Evolutionary conservation across 2,888 invertebrate genomes (phyloP), one percentile per base, ranked within the genome.

Genomic region (Tenthredo livida): DNA sequence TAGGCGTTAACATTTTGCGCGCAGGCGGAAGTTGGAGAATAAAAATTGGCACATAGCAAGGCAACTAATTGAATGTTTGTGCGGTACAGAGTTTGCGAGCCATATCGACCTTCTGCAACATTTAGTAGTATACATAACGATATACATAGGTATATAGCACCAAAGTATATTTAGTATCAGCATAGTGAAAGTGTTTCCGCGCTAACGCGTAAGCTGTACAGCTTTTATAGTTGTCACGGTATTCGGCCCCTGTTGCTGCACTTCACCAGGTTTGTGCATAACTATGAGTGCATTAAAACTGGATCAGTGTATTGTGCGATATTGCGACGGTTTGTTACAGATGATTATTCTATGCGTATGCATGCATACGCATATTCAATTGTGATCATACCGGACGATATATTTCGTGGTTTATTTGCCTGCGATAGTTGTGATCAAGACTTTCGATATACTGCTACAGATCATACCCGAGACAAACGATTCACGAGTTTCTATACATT

Each of bases 131-230:
- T 78, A 33, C 15, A 78, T 58, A 25, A 47, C 12, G n/a, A 54
- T 33, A 50, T n/a, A 33, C 25, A 50, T 47, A 73, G 2, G 6
- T 73, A 43, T 65, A 29, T 25, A 65, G 37, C 40, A 61, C 61
- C 61, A 40, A 80, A 50, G 77, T 80, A 80, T 61, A 80, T 80
- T 80, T 61, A 80, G 80, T 80, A 40, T 80, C 61, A 40, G 43
- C 40, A 61, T 77, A 77, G 80, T 80, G 80, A 80, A 80, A 80
- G 80, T 80, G 80, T 80, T 80, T 80, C 80, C 80, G 58, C 61
- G 80, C 80, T 80, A 61, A 80, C 54, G 77, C 54, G 77, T 77
- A 50, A 61, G 40, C 61, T 37, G 33, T 67, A 17, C 7, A 67
- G 15, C 4, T 29, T 33, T 33, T 33, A 67, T 17, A 77, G 50